Conservation (phyloP, 2,113 vertebrate genomes). For the Asarcornis scutulata region DNA sequence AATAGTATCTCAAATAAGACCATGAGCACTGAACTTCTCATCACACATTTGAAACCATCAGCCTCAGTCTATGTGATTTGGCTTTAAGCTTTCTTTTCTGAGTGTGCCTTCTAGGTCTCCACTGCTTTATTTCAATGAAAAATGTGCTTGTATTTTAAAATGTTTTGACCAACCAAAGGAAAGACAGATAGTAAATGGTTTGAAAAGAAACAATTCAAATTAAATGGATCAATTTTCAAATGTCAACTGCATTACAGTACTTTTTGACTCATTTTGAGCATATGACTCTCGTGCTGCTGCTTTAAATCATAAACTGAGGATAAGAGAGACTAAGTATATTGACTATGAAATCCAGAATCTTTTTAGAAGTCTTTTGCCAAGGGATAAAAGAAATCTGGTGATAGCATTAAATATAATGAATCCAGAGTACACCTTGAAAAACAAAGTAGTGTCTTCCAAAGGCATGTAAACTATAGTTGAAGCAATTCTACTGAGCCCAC, state of each 20-base stretch:
- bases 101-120: neutral
- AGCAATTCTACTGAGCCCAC: neutral
- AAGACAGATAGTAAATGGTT: neutral
- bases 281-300: neutral
- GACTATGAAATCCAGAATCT: neutral
- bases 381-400: neutral
- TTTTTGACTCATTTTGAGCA: neutral
- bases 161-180: neutral
- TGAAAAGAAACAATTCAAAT: neutral
- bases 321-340: neutral
- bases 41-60: neutral
- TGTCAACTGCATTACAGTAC: neutral
- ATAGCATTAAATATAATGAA: neutral
- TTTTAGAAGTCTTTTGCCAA: neutral
- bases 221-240: neutral
- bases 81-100: neutral
- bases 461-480: constrained; percentile 16
- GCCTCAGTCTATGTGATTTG: neutral
- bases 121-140: neutral
- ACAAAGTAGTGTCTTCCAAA: neutral
- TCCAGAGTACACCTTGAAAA: neutral
- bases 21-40: neutral
- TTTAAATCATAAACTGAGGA: neutral
- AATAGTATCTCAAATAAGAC: neutral
- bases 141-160: neutral